Percentiles rank a stretch among this genome's conserved stretches.
phyloP scores from a whole-genome alignment of 2,113 vertebrate genomes.

The Myxocyprinus asiaticus region DNA sequence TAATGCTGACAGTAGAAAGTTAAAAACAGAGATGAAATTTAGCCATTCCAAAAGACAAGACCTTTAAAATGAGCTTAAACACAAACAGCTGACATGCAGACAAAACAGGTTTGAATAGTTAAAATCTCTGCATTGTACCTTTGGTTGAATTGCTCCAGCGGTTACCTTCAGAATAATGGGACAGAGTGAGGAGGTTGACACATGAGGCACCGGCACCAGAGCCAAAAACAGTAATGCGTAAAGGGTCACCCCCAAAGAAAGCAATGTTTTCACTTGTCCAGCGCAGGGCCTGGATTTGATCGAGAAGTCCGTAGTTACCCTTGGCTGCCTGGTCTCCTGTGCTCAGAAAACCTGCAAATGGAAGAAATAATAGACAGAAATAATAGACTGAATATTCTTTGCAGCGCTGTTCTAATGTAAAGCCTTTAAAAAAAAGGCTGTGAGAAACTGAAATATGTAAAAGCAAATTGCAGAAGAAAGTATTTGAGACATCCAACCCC shows the following conservation, averaged over 20 bases:
- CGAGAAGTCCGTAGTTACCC: constrained; percentile 96
- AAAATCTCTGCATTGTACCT: constrained; percentile 90
- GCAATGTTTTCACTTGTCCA: constrained; percentile 99
- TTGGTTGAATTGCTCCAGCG: constrained; percentile 99
- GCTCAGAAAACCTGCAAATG: constrained; percentile 90
- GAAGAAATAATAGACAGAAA: constrained; percentile 36
- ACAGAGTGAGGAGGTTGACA: constrained; percentile 98
- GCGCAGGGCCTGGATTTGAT: constrained; percentile 95
- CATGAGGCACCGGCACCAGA: constrained; percentile 97
- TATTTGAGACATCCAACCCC: not conserved
- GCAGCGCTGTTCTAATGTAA: not conserved
- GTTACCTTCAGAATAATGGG: constrained; percentile 99
- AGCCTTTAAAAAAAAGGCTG: not conserved
- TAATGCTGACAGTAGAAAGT: not conserved
- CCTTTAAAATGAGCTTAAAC: constrained; percentile 71
- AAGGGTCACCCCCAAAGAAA: constrained; percentile 95
- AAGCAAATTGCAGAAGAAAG: not conserved
- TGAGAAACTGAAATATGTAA: constrained; percentile 11
- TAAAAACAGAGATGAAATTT: constrained; percentile 43
- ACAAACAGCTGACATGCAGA: constrained; percentile 83
- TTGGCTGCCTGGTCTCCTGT: constrained; percentile 98
- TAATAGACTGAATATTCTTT: not conserved
- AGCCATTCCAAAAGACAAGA: constrained; percentile 5
- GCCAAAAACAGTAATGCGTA: constrained; percentile 98
- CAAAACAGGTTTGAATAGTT: constrained; percentile 82